Base-by-base conservation (phyloP, 2,888 invertebrate species). In the Liopterus haemorrhoidalis region DNA sequence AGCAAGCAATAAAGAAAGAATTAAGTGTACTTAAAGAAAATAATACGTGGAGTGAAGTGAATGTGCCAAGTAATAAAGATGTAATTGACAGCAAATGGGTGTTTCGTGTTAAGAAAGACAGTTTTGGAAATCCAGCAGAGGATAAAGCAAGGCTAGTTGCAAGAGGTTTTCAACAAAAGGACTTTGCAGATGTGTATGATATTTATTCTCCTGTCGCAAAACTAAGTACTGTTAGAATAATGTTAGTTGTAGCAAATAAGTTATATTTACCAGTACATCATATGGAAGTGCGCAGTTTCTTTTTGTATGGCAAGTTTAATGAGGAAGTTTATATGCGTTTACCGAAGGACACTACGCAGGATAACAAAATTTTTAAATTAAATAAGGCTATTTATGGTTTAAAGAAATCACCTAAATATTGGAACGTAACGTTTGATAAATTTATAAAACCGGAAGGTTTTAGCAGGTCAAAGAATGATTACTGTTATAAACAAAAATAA, bases 191-290 rank as follows among this genome's bases (percentile, higher is more conserved):
- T 16, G 9, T 42, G 9, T 33, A 40, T 37, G 50, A 52, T 19
- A 36, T 50, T 9, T 55, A 50, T 47, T 14, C 49, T 12, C 53
- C 53, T 12, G 53, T 52, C 15, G 52, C 50, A 6, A 54, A 51
- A 37, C 36, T 54, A n/a, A 28, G 35, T 24, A 49, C 50, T 8
- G 43, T 54, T 16, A 48, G 55, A 41, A 33, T 51, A 27, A 40
- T 55, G 15, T 39, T 55, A 16, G 46, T 45, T 11, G 20, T 55
- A 19, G 49, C 49, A 38, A 53, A 33, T n/a, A 37, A 42, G 21
- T 24, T 37, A 32, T 27, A 41, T 11, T 37, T 32, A 11, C 37
- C 32, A 5, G 36, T 54, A 9, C 16, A 46, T 25, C 51, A 55
- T 25, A 42, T 51, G 43, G 55, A 55, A 32, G 50, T 53, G 1